Conservation (phyloP, 92 coral and sea anemone species). For the Siderastrea radians region DNA sequence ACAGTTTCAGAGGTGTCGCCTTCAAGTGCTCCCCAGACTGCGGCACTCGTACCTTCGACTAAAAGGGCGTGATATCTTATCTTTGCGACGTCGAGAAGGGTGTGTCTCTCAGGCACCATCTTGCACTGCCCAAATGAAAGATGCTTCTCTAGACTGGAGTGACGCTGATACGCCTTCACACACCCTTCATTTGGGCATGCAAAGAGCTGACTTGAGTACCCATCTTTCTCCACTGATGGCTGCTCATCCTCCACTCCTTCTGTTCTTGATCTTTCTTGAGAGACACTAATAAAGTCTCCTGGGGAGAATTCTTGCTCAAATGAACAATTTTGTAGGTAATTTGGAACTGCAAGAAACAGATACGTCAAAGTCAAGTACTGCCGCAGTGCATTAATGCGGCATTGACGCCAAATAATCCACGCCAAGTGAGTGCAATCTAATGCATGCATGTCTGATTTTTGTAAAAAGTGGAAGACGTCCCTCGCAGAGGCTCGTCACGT, state of each 20-base stretch:
- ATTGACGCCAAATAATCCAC: neutral
- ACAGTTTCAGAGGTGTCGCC: conserved; percentile 7
- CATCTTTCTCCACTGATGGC: conserved; percentile 30
- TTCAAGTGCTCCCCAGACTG: conserved; percentile 26
- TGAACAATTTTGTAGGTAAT: conserved; percentile 22
- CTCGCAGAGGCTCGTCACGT: neutral
- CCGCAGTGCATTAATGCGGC: neutral
- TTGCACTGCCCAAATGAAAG: conserved; percentile 55
- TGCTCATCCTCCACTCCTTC: conserved; percentile 24
- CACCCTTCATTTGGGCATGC: conserved; percentile 43
- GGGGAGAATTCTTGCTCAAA: conserved; percentile 23
- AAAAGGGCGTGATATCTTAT: conserved; percentile 48
- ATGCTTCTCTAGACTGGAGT: conserved; percentile 58
- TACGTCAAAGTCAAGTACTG: neutral
- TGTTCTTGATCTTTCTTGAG: conserved; percentile 31
- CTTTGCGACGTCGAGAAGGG: conserved; percentile 38
- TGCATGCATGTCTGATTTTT: neutral
- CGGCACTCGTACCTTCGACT: conserved; percentile 38
- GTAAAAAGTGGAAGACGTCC: neutral
- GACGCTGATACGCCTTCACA: conserved; percentile 49
- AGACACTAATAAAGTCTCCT: conserved; percentile 32
- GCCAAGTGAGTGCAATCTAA: neutral
- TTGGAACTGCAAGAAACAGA: conserved; percentile 21
- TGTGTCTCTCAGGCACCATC: conserved; percentile 56
- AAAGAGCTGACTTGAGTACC: conserved; percentile 26